Base-by-base conservation (phyloP, 92 coral and sea anemone genomes). In the Bergia sp. region DNA sequence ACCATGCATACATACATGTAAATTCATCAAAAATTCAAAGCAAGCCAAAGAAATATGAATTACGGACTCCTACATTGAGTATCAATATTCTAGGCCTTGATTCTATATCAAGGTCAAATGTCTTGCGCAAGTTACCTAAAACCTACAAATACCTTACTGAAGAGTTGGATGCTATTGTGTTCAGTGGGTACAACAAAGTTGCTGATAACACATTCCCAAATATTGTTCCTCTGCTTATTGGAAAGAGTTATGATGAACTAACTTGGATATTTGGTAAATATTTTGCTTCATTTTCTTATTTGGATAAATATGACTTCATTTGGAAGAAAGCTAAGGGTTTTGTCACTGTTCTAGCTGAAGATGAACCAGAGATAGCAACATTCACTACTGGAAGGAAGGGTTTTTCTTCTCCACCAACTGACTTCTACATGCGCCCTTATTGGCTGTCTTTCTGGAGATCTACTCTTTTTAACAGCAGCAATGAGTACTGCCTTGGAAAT, bases 361-460 rank as follows among this genome's bases (percentile, higher is more conserved):
- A 82, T n/a, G 86, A 82, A 3, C 86, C 86, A 5, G 86, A 45
- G 20, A 82, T 82, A 6, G 76, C 86, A 0, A 41, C 86, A n/a
- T 82, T 82, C 49, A 82, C 66, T 16, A 66, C 86, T 23, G 86
- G 86, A 61, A 82, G 86, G 61, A 82, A 82, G 43, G 86, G 86
- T 2, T 82, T 82, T 82, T 42, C 38, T 40, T 82, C 86, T 43
- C 61, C 9, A 4, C 86, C 86, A 21, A 61, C 86, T 3, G 86
- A 82, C 55, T 82, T 82, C 74, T 82, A 82, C 86, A 82, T 82
- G 86, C 86, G 86, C 1, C 86, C 86, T 3, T 82, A 82, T 12
- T 82, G 86, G 86, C 10, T 82, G 5, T 82, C 86, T 44, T 82
- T 82, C 75, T 82, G 86, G 86, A 66, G 55, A 15, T 66, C 86